Base-by-base conservation (phyloP, 2,888 invertebrate genomes). In the Argyresthia goedartella region DNA sequence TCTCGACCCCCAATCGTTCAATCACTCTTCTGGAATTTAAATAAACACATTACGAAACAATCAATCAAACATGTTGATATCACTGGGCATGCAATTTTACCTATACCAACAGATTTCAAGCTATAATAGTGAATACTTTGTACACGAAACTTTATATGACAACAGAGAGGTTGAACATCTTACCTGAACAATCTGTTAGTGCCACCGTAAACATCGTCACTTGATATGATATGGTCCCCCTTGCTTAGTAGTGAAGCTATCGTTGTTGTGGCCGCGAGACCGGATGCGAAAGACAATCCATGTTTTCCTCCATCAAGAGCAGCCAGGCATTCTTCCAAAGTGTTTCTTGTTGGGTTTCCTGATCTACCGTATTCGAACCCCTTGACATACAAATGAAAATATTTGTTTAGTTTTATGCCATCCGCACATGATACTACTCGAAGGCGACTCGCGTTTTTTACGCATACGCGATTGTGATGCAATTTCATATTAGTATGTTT, bases 171-270 rank as follows among this genome's bases (percentile, higher is more conserved):
- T n/a, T 43, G 8, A 43, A 14, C 43, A 43, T 54, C 55, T 60
- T 81, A 88, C 76, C 85, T 85, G 57, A 90, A 82, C 44, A 92
- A 69, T 60, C 97, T 89, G 67, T 94, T 94, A 0, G 96, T 96
- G 16, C 98, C 99, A 51, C 99, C 99, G 68, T 99, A 99, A 4
- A 98, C 89, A 77, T 99, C 99, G 73, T 98, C 96, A 55, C 94
- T 92, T 64, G 93, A 91, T 45, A 99, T 76, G 10, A 99, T 87
- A 69, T 99, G 97, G 71, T 99, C 99, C 0, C 98, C 99, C 55
- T 87, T 64, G 58, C 89, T 90, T 8, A 99, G 84, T 61, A 97
- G 80, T 41, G 93, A 90, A 8, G 91, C 79, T 10, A 98, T 73
- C 4, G 92, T 90, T 0, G 94, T 92, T 1, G 92, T 92, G 0